Evolutionary conservation across 2,797 vertebrate genomes (phyloP), one percentile per base, ranked within the genome.

Genomic region (Vireo griseus): DNA sequence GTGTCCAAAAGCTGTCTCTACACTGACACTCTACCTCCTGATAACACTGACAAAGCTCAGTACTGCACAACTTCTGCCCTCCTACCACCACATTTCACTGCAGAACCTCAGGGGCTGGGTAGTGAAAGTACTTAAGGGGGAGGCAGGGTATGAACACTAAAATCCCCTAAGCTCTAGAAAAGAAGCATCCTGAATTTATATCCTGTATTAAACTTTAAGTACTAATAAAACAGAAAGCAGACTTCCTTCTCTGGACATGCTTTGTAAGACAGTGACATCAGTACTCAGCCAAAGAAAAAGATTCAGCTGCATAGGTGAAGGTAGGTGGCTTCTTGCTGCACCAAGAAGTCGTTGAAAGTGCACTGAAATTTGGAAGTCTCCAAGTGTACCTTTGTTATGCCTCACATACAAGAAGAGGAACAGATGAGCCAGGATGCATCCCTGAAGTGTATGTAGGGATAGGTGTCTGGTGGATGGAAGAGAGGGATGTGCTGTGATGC

Each of bases 351-450:
- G 3, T 40, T 83, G 21, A 69, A 91, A 79, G 8, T 18, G 15
- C 25, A 69, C 6, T 11, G 33, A 28, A 88, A 66, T 24, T 37
- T 37, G 5, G 5, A 84, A 24, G 44, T 45, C 29, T 85, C n/a
- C 17, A 54, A 66, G 35, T 2, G 1, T 39, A 35, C 6, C 14
- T 16, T 73, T 2, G 1, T 8, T 47, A 13, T 8, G 14, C 7
- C 5, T 5, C 48, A 69, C 8, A n/a, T 72, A 15, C n/a, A 84
- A 57, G 35, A 42, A 87, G 14, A 57, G 22, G 3, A 79, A 42
- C 18, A 63, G 44, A 66, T 48, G 7, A 63, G 9, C 4, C 50
- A 68, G 57, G 37, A 62, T 35, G 9, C 47, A 21, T 50, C 21
- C 29, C 29, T 2, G 3, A 28, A 35, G 16, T 11, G 7, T 31